phyloP scores from a whole-genome alignment of 2,797 vertebrate genomes.

The Anas acuta region DNA sequence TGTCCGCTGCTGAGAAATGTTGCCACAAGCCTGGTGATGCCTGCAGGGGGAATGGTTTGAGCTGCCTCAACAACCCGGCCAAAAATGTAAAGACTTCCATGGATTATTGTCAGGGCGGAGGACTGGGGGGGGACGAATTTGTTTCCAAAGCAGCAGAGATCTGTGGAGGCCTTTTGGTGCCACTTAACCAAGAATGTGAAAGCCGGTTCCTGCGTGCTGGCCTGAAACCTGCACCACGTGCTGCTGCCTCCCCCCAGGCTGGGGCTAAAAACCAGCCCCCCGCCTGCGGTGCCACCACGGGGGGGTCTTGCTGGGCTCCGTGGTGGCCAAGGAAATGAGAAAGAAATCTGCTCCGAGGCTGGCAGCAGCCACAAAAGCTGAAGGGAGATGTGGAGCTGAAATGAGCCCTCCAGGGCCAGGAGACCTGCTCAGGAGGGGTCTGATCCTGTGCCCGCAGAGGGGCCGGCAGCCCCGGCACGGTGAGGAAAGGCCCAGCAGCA shows the following conservation, averaged over 20 bases:
- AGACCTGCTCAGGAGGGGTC: not conserved
- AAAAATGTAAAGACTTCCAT: not conserved
- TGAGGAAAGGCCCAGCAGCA: not conserved
- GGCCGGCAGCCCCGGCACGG: accelerated
- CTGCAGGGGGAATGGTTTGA: not conserved
- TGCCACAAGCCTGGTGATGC: not conserved
- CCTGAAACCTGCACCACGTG: not conserved
- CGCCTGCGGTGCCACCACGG: accelerated
- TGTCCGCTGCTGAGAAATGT: not conserved
- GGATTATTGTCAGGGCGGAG: not conserved
- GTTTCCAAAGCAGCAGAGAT: not conserved
- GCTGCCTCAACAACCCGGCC: not conserved
- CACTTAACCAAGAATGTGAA: not conserved
- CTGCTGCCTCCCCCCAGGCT: not conserved
- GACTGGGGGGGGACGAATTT: not conserved
- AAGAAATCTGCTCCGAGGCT: not conserved
- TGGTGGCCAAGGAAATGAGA: not conserved
- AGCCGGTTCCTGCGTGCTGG: not conserved
- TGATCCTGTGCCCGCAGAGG: accelerated
- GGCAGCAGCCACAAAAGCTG: not conserved
- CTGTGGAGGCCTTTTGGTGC: not conserved
- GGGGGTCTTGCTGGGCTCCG: not conserved
- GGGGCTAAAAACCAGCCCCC: not conserved
- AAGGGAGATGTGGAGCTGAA: not conserved
- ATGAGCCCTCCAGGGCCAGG: not conserved